phyloP scores from a whole-genome alignment of 2,888 invertebrate genomes.

The Cordylochernes scorpioides region DNA sequence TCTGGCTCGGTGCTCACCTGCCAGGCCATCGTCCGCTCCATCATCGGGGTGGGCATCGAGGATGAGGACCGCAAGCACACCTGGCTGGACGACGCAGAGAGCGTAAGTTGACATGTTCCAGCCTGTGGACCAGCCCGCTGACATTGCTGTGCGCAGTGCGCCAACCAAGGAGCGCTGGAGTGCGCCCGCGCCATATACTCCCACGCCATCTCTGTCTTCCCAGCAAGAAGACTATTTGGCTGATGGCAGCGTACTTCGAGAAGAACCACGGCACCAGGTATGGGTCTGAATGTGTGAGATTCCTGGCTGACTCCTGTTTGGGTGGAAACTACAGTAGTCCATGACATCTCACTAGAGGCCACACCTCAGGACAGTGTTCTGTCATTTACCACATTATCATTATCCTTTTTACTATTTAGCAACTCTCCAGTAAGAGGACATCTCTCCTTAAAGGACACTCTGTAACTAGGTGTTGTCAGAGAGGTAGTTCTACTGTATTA shows the following conservation, averaged over 20 bases:
- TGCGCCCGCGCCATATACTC: constrained; percentile 89
- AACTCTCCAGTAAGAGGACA: too few species aligned
- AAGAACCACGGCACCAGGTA: constrained; percentile 60
- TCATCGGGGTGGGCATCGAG: constrained; percentile 79
- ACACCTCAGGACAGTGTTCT: too few species aligned
- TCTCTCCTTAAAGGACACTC: too few species aligned
- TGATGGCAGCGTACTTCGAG: constrained; percentile 85
- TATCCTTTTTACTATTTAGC: too few species aligned
- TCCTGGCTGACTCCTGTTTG: too few species aligned
- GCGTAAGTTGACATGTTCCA: background rate
- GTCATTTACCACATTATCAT: too few species aligned
- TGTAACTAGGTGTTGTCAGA: too few species aligned
- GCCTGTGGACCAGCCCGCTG: background rate
- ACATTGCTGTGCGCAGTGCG: constrained; percentile 33
- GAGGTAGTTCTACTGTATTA: too few species aligned
- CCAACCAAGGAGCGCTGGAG: constrained; percentile 64
- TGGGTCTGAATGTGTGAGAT: too few species aligned
- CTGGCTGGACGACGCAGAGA: constrained; percentile 96
- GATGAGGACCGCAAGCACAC: constrained; percentile 92
- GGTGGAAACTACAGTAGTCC: too few species aligned
- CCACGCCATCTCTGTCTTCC: constrained; percentile 66
- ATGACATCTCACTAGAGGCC: too few species aligned
- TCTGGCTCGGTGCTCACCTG: constrained; percentile 78
- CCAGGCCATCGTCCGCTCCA: constrained; percentile 53
- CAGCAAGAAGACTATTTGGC: constrained; percentile 90